Evolutionary conservation across 1,140 invertebrate species (phyloP).

Genomic region (Belonocnema kinseyi): DNA sequence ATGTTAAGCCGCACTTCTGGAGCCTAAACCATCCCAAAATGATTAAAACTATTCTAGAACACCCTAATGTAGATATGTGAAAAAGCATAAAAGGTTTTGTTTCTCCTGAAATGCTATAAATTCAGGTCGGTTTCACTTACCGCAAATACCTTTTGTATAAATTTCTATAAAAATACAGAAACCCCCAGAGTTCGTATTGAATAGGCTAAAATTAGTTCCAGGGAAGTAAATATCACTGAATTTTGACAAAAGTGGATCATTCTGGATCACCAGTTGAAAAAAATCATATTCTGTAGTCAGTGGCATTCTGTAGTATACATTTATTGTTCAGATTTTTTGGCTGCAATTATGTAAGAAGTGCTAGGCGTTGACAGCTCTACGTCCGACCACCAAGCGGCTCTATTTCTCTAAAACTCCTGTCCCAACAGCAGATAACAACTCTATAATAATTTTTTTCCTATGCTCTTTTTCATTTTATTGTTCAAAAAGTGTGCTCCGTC

Average conservation of each 20-base stretch:
- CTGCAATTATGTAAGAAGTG: conserved; percentile 45
- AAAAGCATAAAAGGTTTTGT: too few relatives aligned
- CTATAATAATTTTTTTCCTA: conserved; percentile 41
- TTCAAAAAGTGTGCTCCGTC: conserved; percentile 44
- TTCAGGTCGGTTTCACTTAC: too few relatives aligned
- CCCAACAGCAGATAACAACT: conserved; percentile 28
- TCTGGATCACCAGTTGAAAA: background rate
- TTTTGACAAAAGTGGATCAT: background rate
- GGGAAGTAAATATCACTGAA: too few relatives aligned
- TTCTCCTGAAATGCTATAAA: too few relatives aligned
- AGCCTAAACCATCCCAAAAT: too few relatives aligned
- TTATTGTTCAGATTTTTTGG: conserved; percentile 48
- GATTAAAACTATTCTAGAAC: too few relatives aligned
- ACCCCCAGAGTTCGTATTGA: too few relatives aligned
- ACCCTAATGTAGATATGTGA: too few relatives aligned
- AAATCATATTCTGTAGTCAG: background rate
- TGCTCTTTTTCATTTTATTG: conserved; percentile 60
- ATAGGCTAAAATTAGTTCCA: too few relatives aligned
- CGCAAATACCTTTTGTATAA: too few relatives aligned
- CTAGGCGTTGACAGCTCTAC: conserved; percentile 56
- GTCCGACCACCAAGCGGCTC: conserved; percentile 63
- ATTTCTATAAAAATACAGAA: too few relatives aligned
- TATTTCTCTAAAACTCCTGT: conserved; percentile 58
- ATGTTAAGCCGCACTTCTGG: too few relatives aligned
- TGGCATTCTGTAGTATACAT: background rate